These are phyloP conservation scores for Lissocephala sabroskyi DNA, from an alignment of 2,888 invertebrate species.

Conservation along the genomic window DNA sequence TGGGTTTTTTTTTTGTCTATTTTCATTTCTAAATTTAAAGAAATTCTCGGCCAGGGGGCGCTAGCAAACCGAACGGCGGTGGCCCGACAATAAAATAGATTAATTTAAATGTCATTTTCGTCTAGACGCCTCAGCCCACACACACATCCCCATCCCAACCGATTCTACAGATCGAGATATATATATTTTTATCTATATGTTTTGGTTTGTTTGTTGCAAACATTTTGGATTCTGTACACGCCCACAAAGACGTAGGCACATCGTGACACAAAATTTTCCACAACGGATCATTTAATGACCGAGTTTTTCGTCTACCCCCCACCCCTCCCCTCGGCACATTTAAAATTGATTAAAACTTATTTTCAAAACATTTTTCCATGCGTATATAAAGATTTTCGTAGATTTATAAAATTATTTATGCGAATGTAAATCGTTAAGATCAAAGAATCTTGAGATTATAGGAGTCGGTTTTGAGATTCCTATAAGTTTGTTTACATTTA, in stretches of 20 bases:
- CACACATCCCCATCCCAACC: background rate
- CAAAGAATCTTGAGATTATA: no score
- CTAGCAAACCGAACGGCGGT: slow-evolving; percentile 34
- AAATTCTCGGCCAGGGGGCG: no score
- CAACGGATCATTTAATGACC: background rate
- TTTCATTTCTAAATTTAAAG: no score
- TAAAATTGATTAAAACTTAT: no score
- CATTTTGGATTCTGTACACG: background rate
- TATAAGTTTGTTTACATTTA: no score
- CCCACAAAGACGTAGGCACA: background rate
- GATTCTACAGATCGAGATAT: background rate
- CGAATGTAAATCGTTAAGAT: no score
- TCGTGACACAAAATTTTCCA: background rate
- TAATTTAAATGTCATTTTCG: slow-evolving; percentile 68
- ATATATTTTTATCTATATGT: background rate
- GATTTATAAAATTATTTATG: no score
- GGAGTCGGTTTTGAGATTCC: no score
- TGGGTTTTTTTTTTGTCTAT: no score
- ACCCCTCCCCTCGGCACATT: no score
- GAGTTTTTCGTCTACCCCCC: background rate
- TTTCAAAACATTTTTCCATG: no score
- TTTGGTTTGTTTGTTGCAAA: background rate
- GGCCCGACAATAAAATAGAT: slow-evolving; percentile 65
- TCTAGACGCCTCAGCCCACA: slow-evolving; percentile 45
- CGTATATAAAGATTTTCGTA: no score